phyloP scores from a whole-genome alignment of 2,113 vertebrate genomes.

The Tupaia chinensis region DNA sequence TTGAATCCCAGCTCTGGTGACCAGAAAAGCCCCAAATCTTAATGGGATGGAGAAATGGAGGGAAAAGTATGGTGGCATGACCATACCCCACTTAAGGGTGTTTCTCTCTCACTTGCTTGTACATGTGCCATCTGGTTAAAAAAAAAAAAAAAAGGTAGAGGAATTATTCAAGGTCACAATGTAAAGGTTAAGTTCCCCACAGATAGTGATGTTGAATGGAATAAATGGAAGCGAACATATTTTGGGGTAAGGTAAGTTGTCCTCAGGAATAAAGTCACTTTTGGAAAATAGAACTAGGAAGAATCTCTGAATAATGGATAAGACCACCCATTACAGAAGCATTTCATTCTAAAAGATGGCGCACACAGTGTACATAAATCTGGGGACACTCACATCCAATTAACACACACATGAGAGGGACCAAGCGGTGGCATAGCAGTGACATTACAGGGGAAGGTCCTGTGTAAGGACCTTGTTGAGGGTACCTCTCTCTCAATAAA shows the following conservation, averaged over 20 bases:
- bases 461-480: too few relatives aligned
- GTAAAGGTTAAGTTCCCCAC: background rate
- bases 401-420: background rate
- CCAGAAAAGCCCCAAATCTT: too few relatives aligned
- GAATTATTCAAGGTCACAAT: background rate
- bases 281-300: conserved; percentile 28
- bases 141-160: too few relatives aligned
- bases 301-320: background rate
- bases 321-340: background rate
- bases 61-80: too few relatives aligned
- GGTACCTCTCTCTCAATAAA: too few relatives aligned
- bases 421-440: too few relatives aligned
- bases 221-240: background rate
- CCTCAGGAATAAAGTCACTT: conserved; percentile 2
- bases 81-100: too few relatives aligned
- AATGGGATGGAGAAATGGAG: too few relatives aligned
- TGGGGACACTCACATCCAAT: background rate
- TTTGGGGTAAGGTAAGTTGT: background rate
- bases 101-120: too few relatives aligned
- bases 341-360: background rate
- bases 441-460: too few relatives aligned
- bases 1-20: too few relatives aligned
- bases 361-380: background rate
- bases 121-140: too few relatives aligned
- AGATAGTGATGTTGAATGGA: background rate